These are phyloP conservation scores for Phalloptychus januarius DNA, from an alignment of 2,797 vertebrate species.

Conservation along the genomic window DNA sequence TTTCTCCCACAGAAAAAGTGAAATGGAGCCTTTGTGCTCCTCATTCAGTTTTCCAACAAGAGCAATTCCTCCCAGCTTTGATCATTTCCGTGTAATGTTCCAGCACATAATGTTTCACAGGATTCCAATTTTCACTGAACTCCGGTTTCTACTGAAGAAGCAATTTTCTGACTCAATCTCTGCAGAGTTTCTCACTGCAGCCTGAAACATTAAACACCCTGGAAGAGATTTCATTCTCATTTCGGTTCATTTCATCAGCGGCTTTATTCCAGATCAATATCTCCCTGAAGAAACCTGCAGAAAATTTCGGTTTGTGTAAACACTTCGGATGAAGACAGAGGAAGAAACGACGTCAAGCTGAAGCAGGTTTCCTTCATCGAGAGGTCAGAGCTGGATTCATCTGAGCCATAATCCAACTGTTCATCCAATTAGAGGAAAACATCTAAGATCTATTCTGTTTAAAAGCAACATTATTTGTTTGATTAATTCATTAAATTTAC, in stretches of 20 bases:
- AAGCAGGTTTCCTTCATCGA: background rate
- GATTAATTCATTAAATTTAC: background rate
- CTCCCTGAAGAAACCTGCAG: background rate
- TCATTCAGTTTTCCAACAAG: constrained; percentile 27
- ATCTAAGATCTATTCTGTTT: too few relatives aligned
- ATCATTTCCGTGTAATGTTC: constrained; percentile 53
- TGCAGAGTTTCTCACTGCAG: constrained; percentile 34
- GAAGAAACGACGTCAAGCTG: background rate
- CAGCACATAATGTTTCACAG: constrained; percentile 41
- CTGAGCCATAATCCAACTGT: background rate
- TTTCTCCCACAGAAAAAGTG: background rate
- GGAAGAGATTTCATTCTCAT: constrained; percentile 2
- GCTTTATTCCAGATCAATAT: constrained; percentile 1
- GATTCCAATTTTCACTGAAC: constrained; percentile 52
- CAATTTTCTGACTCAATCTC: constrained; percentile 54
- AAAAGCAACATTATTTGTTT: background rate
- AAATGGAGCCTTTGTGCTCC: constrained; percentile 36
- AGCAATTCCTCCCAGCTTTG: constrained; percentile 38
- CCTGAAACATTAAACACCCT: constrained; percentile 9
- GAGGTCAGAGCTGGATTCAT: constrained; percentile 3
- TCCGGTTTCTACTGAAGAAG: constrained; percentile 50
- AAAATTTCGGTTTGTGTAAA: background rate
- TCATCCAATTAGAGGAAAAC: background rate
- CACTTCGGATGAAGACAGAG: background rate
- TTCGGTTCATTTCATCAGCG: constrained; percentile 3